These are phyloP conservation scores for Hyles euphorbiae DNA, from an alignment of 1,140 invertebrate species.

Conservation along the genomic window DNA sequence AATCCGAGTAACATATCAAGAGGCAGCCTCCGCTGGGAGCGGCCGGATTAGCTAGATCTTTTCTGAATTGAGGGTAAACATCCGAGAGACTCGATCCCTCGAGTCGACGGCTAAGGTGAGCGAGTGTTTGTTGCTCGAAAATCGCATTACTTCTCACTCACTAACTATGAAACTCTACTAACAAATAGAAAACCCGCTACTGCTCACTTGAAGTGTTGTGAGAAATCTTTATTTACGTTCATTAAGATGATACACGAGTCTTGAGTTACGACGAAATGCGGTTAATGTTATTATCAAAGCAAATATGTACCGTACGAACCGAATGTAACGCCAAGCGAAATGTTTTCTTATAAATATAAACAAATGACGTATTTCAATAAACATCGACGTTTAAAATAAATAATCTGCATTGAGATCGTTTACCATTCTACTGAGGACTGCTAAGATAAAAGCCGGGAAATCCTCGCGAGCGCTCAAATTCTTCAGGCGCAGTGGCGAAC, in stretches of 20 bases:
- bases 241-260: too few relatives aligned
- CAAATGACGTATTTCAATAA: conserved; percentile 6
- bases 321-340: too few relatives aligned
- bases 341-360: too few relatives aligned
- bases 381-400: conserved; percentile 35
- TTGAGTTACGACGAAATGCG: too few relatives aligned
- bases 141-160: conserved; percentile 24
- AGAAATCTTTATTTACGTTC: too few relatives aligned
- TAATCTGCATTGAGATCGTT: conserved; percentile 65
- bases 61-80: conserved; percentile 57
- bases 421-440: conserved; percentile 51
- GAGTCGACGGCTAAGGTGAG: conserved; percentile 35
- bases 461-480: conserved; percentile 65
- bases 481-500: conserved; percentile 63
- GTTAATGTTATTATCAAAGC: too few relatives aligned
- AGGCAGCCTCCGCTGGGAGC: conserved; percentile 31
- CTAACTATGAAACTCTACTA: conserved; percentile 13
- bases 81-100: conserved; percentile 37
- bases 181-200: neutral
- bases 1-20: conserved; percentile 26
- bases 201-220: too few relatives aligned
- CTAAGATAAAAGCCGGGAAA: conserved; percentile 67
- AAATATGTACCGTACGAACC: too few relatives aligned
- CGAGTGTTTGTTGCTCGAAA: conserved; percentile 35
- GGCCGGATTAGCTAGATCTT: conserved; percentile 51